phyloP scores from a whole-genome alignment of 35 echinoderm and acorn worm genomes.

The Chiridota heheva region DNA sequence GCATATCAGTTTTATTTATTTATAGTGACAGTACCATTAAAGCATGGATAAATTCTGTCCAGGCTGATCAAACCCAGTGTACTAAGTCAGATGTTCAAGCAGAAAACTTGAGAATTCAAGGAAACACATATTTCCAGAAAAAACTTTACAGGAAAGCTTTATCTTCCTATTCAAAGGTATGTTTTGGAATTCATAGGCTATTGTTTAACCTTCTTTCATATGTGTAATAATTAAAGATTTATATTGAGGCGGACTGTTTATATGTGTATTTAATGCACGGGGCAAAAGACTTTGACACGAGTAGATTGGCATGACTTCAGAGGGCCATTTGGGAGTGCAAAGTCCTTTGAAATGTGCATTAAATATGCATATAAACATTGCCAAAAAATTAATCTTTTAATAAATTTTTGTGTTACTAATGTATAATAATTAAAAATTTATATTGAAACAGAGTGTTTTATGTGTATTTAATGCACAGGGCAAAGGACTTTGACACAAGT shows the following conservation, averaged over 20 bases:
- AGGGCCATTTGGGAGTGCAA: neutral
- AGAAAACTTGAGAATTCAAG: conserved; percentile 47
- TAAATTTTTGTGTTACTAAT: too few relatives aligned
- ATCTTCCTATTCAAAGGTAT: conserved; percentile 60
- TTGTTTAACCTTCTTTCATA: neutral
- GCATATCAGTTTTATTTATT: too few relatives aligned
- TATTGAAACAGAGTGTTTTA: too few relatives aligned
- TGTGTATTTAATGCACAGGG: too few relatives aligned
- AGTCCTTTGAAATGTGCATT: neutral
- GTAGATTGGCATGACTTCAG: neutral
- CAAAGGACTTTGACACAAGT: too few relatives aligned
- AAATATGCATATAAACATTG: neutral
- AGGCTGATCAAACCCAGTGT: too few relatives aligned
- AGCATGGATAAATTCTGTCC: too few relatives aligned
- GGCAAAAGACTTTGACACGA: too few relatives aligned
- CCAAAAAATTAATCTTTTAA: neutral
- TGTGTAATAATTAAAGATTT: neutral
- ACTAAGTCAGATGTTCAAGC: conserved; percentile 46
- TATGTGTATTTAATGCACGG: too few relatives aligned
- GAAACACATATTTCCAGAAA: conserved; percentile 64
- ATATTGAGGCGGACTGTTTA: neutral
- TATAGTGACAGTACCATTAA: too few relatives aligned
- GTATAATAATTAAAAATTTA: too few relatives aligned
- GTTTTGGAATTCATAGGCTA: neutral
- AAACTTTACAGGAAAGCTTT: conserved; percentile 54